These are phyloP conservation scores for Lipophrys pholis DNA, from an alignment of 2,113 vertebrate genomes.

Conservation along the genomic window DNA sequence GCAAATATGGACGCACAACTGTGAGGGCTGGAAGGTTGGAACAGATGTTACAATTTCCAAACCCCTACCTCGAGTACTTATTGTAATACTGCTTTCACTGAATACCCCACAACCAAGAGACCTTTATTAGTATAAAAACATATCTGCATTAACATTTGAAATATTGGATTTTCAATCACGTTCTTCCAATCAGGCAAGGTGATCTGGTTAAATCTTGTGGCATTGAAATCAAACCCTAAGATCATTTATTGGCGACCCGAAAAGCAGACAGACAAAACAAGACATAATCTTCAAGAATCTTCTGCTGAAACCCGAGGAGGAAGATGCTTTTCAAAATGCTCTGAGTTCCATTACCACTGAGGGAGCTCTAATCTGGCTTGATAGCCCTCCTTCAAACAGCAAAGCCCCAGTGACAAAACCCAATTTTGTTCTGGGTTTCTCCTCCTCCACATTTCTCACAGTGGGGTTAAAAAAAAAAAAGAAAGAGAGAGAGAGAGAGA, in stretches of 20 bases:
- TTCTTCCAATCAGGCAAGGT: too few relatives aligned
- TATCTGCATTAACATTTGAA: too few relatives aligned
- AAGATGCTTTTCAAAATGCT: conserved; percentile 66
- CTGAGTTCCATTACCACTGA: conserved; percentile 71
- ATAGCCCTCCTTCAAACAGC: conserved; percentile 75
- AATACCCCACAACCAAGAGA: too few relatives aligned
- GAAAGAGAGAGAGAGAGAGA: not conserved
- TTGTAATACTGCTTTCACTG: not conserved
- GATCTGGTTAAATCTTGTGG: too few relatives aligned
- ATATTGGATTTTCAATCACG: too few relatives aligned
- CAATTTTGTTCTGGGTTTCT: conserved; percentile 70
- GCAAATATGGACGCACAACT: conserved; percentile 11
- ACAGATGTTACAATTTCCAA: not conserved
- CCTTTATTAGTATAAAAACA: too few relatives aligned
- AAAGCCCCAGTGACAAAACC: conserved; percentile 74
- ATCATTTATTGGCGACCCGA: not conserved
- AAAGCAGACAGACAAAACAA: conserved; percentile 9
- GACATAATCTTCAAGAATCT: conserved; percentile 17
- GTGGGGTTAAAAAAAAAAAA: too few relatives aligned
- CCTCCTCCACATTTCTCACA: conserved; percentile 46
- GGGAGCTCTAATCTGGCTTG: conserved; percentile 74
- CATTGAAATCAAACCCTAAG: conserved; percentile 2
- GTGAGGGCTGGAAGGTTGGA: conserved; percentile 12
- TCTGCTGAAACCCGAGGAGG: conserved; percentile 34
- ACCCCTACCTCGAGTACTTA: conserved; percentile 1